Percentiles rank a stretch among this genome's conserved stretches.
Evolutionary conservation across 2,888 invertebrate genomes (phyloP).

Genomic region (Drosophila sordidapex): DNA sequence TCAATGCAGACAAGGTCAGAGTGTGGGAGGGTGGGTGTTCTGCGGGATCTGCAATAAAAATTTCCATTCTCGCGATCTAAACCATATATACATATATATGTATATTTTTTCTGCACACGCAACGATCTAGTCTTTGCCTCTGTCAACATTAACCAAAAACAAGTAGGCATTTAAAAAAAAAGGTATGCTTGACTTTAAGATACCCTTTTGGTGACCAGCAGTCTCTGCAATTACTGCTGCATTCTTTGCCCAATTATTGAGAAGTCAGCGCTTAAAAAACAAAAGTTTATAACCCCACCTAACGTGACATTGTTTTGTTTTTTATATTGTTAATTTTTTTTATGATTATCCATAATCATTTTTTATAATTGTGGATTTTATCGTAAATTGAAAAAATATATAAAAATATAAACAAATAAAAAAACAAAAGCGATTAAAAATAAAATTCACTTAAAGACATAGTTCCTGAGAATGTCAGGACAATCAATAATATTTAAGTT

Average conservation of each 20-base stretch:
- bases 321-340: background rate
- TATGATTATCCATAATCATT: background rate
- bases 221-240: background rate
- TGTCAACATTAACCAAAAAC: background rate
- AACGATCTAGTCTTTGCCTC: conserved; percentile 34
- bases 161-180: background rate
- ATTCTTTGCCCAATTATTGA: background rate
- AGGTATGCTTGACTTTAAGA: background rate
- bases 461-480: background rate
- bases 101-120: background rate
- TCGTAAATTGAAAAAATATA: background rate
- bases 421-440: background rate
- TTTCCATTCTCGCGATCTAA: conserved; percentile 41
- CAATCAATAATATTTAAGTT: background rate
- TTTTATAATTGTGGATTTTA: background rate
- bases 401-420: background rate
- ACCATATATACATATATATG: background rate
- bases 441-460: background rate
- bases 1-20: conserved; percentile 1
- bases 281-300: background rate
- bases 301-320: background rate
- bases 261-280: background rate
- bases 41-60: conserved; percentile 10
- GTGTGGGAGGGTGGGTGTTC: background rate
- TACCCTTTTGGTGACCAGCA: background rate